A percentile compares a stretch with the other conserved stretches of the same genome.
phyloP scores from a whole-genome alignment of 2,797 vertebrate species.

The Emys orbicularis region DNA sequence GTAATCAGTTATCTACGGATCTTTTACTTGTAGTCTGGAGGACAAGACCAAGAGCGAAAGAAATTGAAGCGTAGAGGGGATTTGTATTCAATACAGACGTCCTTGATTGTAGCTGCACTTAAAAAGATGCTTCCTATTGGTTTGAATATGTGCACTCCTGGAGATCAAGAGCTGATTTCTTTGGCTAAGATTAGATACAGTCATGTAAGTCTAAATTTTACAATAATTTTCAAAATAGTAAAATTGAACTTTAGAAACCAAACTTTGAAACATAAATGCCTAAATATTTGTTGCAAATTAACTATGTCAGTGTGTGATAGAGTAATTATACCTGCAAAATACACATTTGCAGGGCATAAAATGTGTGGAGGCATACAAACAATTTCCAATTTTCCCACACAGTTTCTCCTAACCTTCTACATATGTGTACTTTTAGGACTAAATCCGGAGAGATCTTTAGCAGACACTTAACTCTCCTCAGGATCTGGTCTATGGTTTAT shows the following conservation, averaged over 20 bases:
- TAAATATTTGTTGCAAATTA: neutral
- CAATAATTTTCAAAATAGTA: neutral
- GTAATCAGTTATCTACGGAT: slow-evolving; percentile 15
- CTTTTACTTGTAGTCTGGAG: slow-evolving; percentile 88
- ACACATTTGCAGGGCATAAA: neutral
- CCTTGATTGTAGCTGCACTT: slow-evolving; percentile 95
- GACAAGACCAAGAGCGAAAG: slow-evolving; percentile 97
- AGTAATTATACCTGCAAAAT: neutral
- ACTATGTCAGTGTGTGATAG: neutral
- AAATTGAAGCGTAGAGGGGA: slow-evolving; percentile 96
- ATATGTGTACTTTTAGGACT: neutral
- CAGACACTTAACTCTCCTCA: neutral
- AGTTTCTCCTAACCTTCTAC: neutral
- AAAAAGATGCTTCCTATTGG: slow-evolving; percentile 99
- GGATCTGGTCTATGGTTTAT: neutral
- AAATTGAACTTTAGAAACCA: neutral
- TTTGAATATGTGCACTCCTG: slow-evolving; percentile 98
- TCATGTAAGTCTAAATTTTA: slow-evolving; percentile 83
- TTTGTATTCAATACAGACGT: slow-evolving; percentile 98
- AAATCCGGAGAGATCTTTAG: neutral
- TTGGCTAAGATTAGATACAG: slow-evolving; percentile 93
- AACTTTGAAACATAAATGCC: neutral
- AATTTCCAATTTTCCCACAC: neutral
- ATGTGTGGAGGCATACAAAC: neutral
- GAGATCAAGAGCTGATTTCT: slow-evolving; percentile 98